These are phyloP conservation scores for Rhadina sibilatrix DNA, from an alignment of 2,113 vertebrate species.

Conservation along the genomic window DNA sequence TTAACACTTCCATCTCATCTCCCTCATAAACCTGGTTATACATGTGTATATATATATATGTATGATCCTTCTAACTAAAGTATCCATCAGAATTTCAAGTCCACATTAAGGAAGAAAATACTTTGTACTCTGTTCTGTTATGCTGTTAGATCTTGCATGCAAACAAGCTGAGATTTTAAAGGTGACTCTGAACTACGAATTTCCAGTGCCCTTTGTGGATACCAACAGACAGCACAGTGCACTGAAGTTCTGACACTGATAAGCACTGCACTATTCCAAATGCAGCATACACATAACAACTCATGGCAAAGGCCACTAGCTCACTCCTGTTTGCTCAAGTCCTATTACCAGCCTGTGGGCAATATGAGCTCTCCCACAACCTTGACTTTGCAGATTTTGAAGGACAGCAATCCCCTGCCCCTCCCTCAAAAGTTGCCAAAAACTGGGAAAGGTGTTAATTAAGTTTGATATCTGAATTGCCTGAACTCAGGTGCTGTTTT, in stretches of 20 bases:
- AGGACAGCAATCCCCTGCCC: neutral
- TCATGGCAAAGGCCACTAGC: neutral
- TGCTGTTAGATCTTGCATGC: neutral
- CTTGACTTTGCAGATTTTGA: neutral
- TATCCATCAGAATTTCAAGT: neutral
- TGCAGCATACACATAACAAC: fast-evolving
- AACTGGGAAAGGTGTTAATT: neutral
- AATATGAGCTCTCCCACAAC: neutral
- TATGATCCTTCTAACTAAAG: neutral
- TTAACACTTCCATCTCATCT: neutral
- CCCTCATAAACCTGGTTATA: neutral
- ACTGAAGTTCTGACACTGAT: neutral
- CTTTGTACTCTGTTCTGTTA: neutral
- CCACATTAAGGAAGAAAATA: neutral
- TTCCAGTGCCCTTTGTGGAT: neutral
- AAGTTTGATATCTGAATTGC: neutral
- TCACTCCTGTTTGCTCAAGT: neutral
- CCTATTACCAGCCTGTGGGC: neutral
- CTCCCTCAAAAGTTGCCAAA: neutral
- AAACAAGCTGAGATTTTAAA: slow-evolving; percentile 17
- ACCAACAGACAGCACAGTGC: neutral
- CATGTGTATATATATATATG: neutral
- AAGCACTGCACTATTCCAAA: neutral
- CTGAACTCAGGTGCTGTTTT: neutral
- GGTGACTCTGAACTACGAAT: neutral